phyloP scores from a whole-genome alignment of 2,113 vertebrate species.

The Kryptolebias marmoratus region DNA sequence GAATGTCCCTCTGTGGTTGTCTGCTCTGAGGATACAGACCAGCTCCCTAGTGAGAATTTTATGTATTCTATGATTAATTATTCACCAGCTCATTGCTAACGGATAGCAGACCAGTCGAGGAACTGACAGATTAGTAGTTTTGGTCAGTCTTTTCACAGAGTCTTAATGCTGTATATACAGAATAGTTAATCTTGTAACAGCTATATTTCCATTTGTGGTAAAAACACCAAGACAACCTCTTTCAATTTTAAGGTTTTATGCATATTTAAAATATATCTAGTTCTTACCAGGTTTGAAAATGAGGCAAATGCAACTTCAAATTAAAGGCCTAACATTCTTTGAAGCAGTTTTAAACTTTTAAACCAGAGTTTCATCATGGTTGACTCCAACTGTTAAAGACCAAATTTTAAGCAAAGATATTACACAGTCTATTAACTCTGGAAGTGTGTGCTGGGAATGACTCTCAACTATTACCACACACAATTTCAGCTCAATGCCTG shows the following conservation, averaged over 20 bases:
- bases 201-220: neutral
- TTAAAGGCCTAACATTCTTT: no score
- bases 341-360: no score
- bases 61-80: conserved; percentile 82
- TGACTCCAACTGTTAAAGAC: no score
- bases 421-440: no score
- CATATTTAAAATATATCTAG: neutral
- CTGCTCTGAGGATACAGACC: conserved; percentile 65
- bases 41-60: conserved; percentile 72
- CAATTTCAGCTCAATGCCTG: no score
- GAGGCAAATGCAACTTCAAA: no score
- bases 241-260: no score
- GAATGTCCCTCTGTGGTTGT: conserved; percentile 73
- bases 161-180: conserved; percentile 52
- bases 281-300: neutral
- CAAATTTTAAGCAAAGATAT: no score
- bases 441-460: no score
- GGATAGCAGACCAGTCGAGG: conserved; percentile 66
- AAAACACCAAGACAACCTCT: neutral
- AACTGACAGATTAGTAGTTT: conserved; percentile 58
- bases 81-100: conserved; percentile 75
- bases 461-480: no score
- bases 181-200: conserved; percentile 51
- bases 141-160: conserved; percentile 55
- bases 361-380: no score